These are phyloP conservation scores for Eidolon dupreanum DNA, from an alignment of 2,797 vertebrate species.

Conservation along the genomic window DNA sequence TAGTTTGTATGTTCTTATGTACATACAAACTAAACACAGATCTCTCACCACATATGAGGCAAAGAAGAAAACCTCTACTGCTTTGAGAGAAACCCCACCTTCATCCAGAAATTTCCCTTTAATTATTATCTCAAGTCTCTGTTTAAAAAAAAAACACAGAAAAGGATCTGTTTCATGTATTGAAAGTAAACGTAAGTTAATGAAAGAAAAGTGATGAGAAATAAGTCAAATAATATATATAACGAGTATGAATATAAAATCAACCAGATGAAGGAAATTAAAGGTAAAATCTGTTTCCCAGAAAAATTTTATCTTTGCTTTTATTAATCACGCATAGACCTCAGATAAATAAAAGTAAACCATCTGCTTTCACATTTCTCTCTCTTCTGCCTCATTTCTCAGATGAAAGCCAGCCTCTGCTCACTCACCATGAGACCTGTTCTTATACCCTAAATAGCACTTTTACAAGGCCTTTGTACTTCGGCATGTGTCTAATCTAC, in stretches of 20 bases:
- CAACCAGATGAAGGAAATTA: neutral
- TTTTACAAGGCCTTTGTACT: neutral
- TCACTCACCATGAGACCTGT: neutral
- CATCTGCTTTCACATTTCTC: neutral
- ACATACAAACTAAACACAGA: neutral
- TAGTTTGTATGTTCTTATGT: neutral
- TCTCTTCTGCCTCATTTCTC: neutral
- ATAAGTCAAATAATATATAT: neutral
- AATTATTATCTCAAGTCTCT: constrained; percentile 8
- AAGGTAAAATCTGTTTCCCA: neutral
- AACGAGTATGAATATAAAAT: constrained; percentile 6
- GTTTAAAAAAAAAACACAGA: constrained; percentile 1
- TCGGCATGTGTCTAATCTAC: neutral
- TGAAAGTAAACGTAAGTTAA: constrained; percentile 15
- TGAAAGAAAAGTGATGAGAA: constrained; percentile 18
- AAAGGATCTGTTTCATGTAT: neutral
- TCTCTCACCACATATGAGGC: neutral
- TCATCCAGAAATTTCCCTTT: constrained; percentile 12
- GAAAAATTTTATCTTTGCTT: neutral
- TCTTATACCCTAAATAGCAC: neutral
- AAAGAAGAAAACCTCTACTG: neutral
- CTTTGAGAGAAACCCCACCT: neutral
- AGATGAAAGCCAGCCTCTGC: neutral
- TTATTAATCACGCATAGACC: neutral
- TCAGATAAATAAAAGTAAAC: neutral